Evolutionary conservation across 2,888 invertebrate species (phyloP), one percentile per base, ranked within the genome.

Genomic region (Phortica magna): DNA sequence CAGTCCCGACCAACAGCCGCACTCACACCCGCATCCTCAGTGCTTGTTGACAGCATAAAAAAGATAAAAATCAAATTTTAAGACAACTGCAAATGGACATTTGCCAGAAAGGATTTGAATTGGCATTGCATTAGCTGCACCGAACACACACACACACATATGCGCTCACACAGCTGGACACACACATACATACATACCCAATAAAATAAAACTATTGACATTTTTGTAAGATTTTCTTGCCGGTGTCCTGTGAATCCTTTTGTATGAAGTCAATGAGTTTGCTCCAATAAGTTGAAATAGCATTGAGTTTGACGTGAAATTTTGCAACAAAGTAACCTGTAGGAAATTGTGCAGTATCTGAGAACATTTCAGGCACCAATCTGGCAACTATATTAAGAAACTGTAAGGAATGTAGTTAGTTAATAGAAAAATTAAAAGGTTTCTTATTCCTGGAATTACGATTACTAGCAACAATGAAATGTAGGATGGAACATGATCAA

Each of bases 71-170:
- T 73, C 73, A 74, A 74, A 74, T 74, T 74, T 57, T 74, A 74
- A 74, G 74, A 74, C 74, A 67, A 74, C 74, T 74, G 74, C 67
- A 74, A 74, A 74, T 74, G 74, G 74, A 74, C 74, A 67, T 39
- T 74, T 67, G 74, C 74, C 74, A 74, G 53, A 31, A 67, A 67
- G 65, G 14, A 73, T 61, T 64, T 31, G 43, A 17, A 73, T 59
- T 57, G 73, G 55, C 70, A 71, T 22, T 43, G 43, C 14, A 43
- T 68, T n/a, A 42, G 17, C 10, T 68, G 19, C 64, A 31, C 39
- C 1, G 10, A 6, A 14, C 31, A 31, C 10, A 64, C 39, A 64
- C 10, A 22, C 64, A 61, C 22, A 61, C 12, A 19, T n/a, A n/a
- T 14, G 22, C 10, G 10, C 3, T 4, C 31, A 31, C 10, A 64